These are phyloP conservation scores for Cyclina sinensis DNA, from an alignment of 1,140 invertebrate species.

Conservation along the genomic window DNA sequence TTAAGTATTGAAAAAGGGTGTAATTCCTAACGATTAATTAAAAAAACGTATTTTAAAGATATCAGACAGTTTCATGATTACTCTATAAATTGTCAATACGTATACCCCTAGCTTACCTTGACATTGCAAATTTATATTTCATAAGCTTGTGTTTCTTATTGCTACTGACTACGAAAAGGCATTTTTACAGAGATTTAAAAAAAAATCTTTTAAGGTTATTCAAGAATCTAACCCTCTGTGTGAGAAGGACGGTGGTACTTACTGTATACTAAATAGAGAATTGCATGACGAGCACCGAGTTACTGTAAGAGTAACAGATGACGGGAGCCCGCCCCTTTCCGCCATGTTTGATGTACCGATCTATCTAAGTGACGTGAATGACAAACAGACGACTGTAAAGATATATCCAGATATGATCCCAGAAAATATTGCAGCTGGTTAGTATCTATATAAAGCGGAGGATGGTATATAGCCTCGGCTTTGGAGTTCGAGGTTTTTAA, in stretches of 20 bases:
- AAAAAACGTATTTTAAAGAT: too few relatives aligned
- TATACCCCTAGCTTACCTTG: too few relatives aligned
- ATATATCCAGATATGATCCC: conserved; percentile 52
- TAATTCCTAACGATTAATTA: too few relatives aligned
- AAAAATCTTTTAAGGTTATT: conserved; percentile 61
- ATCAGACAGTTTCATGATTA: too few relatives aligned
- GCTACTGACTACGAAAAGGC: too few relatives aligned
- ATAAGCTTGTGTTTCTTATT: too few relatives aligned
- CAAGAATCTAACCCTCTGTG: conserved; percentile 66
- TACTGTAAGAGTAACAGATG: conserved; percentile 69
- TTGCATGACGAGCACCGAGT: conserved; percentile 34
- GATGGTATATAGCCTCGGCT: too few relatives aligned
- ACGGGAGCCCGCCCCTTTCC: conserved; percentile 59
- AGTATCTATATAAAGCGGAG: background rate
- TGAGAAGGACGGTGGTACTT: conserved; percentile 57
- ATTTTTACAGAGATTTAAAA: too few relatives aligned
- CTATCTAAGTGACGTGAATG: conserved; percentile 69
- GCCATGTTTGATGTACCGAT: conserved; percentile 70
- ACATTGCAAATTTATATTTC: too few relatives aligned
- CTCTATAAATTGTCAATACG: too few relatives aligned
- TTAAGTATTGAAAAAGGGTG: too few relatives aligned
- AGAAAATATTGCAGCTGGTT: conserved; percentile 70
- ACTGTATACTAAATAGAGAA: conserved; percentile 70
- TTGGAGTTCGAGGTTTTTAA: too few relatives aligned
- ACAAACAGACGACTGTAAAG: conserved; percentile 64